These are phyloP conservation scores for Keiferia lycopersicella DNA, from an alignment of 2,888 invertebrate species.

Conservation along the genomic window DNA sequence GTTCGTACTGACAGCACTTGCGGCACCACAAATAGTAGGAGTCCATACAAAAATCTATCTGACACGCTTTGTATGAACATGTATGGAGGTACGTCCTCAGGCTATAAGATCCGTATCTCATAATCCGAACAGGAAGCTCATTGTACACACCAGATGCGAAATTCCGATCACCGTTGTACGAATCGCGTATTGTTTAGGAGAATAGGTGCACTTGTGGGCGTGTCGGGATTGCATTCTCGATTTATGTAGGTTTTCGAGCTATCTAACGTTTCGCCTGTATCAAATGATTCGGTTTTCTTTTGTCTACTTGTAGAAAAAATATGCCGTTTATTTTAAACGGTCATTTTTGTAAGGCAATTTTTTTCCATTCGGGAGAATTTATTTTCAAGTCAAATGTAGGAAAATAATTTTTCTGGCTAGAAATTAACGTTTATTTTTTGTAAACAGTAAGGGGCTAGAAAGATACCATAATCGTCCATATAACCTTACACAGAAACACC, in stretches of 20 bases:
- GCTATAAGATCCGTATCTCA: constrained; percentile 71
- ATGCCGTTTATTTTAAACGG: constrained; percentile 2
- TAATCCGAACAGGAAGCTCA: constrained; percentile 78
- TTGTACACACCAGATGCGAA: constrained; percentile 78
- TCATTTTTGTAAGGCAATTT: background rate
- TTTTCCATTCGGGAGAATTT: background rate
- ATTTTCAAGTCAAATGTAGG: background rate
- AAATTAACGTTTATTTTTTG: too few species aligned
- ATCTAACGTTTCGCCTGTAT: constrained; percentile 46
- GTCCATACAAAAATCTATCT: constrained; percentile 49
- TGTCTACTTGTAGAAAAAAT: constrained; percentile 3
- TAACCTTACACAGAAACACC: background rate
- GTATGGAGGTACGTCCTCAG: constrained; percentile 52
- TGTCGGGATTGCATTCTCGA: constrained; percentile 62
- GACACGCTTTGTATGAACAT: constrained; percentile 44
- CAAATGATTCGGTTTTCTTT: constrained; percentile 26
- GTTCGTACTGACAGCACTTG: background rate
- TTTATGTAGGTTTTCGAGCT: constrained; percentile 50
- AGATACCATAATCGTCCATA: too few species aligned
- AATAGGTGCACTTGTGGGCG: constrained; percentile 69
- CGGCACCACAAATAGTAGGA: constrained; percentile 35
- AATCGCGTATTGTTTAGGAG: constrained; percentile 38
- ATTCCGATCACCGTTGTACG: constrained; percentile 61
- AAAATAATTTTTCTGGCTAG: too few species aligned
- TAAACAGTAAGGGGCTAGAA: too few species aligned